phyloP scores from a whole-genome alignment of 2,797 vertebrate genomes.

The Protonibea diacanthus region DNA sequence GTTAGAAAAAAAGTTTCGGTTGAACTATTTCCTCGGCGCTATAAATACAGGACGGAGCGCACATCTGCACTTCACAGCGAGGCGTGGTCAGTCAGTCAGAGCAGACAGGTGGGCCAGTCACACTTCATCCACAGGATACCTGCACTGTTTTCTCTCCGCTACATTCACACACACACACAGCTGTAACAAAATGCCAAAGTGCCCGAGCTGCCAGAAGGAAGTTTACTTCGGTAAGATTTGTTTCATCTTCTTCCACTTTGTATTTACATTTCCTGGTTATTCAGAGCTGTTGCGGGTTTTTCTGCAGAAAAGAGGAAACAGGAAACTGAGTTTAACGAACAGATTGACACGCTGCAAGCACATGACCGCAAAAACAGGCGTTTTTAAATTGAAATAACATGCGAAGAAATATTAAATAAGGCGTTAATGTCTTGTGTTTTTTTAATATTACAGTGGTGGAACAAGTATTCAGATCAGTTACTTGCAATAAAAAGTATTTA shows the following conservation, averaged over 20 bases:
- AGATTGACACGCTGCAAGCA: not conserved
- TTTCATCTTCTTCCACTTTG: not conserved
- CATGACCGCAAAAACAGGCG: not conserved
- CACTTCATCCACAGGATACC: conserved; percentile 43
- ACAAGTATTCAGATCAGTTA: not conserved
- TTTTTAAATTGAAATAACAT: not conserved
- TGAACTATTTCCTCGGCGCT: conserved; percentile 71
- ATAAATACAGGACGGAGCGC: conserved; percentile 70
- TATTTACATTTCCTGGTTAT: conserved; percentile 38
- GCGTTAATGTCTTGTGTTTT: not conserved
- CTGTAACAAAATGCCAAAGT: conserved; percentile 92
- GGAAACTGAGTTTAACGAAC: conserved; percentile 28
- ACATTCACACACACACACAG: conserved; percentile 6
- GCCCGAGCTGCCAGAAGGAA: conserved; percentile 93
- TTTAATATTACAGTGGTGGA: not conserved
- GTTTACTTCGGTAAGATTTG: conserved; percentile 95
- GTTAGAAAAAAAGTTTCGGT: conserved; percentile 24
- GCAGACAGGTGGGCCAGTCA: conserved; percentile 66
- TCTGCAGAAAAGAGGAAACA: conserved; percentile 31
- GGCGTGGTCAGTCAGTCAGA: conserved; percentile 66
- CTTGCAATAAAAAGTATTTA: not conserved
- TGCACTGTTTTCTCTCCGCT: not conserved
- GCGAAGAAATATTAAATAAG: not conserved
- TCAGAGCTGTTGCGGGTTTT: not conserved
- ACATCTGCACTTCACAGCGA: conserved; percentile 61